A percentile compares a stretch with the other conserved stretches of the same genome.
These are phyloP conservation scores for Plusia festucae DNA, from an alignment of 2,888 invertebrate species.

Conservation along the genomic window DNA sequence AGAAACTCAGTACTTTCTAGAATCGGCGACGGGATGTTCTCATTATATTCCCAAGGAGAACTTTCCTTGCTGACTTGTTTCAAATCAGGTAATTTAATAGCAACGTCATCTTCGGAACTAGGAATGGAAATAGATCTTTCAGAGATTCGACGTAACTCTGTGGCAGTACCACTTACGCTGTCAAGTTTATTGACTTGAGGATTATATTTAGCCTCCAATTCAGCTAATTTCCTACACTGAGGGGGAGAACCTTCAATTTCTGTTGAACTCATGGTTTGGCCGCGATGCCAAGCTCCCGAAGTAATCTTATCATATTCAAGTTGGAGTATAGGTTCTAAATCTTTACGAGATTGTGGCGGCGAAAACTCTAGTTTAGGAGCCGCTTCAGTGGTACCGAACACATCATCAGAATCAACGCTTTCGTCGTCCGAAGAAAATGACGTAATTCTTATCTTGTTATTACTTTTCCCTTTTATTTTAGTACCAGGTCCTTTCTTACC, in stretches of 20 bases:
- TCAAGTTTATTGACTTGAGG: conserved; percentile 88
- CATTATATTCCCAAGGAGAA: conserved; percentile 90
- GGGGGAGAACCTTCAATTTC: conserved; percentile 94
- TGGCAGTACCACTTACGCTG: conserved; percentile 90
- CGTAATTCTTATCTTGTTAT: conserved; percentile 92
- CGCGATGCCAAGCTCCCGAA: conserved; percentile 91
- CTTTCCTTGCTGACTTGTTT: conserved; percentile 86
- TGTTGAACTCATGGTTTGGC: conserved; percentile 93
- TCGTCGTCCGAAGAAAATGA: conserved; percentile 94
- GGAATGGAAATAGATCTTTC: conserved; percentile 93
- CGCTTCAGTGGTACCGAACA: conserved; percentile 93
- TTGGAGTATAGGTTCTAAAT: conserved; percentile 93
- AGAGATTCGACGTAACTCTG: conserved; percentile 92
- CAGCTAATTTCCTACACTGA: conserved; percentile 91
- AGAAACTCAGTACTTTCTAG: conserved; percentile 90
- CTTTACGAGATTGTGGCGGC: conserved; percentile 93
- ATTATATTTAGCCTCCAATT: conserved; percentile 91
- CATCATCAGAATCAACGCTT: conserved; percentile 93
- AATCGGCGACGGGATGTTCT: conserved; percentile 91
- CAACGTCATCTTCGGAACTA: conserved; percentile 93
- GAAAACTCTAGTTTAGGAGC: conserved; percentile 93
- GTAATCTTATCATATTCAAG: conserved; percentile 92
- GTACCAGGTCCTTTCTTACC: conserved; percentile 88
- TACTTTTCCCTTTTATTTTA: conserved; percentile 90
- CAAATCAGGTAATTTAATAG: conserved; percentile 88